Conservation (phyloP, 2,113 vertebrate genomes). For the Clarias magur region DNA sequence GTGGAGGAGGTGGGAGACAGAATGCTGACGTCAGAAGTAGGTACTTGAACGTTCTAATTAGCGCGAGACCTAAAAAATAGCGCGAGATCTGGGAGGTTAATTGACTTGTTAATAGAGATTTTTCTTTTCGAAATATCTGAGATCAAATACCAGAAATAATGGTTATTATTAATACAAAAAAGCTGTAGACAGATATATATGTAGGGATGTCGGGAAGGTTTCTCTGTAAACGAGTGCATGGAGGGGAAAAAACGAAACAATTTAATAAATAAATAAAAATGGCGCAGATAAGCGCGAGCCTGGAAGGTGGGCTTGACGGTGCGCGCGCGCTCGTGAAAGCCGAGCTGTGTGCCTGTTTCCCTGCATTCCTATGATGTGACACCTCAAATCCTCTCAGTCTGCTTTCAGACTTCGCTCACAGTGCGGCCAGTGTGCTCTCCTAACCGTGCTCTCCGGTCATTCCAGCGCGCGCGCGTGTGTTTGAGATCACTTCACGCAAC, state of each 20-base stretch:
- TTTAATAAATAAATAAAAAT: neutral
- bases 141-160: no score
- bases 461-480: neutral
- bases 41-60: neutral
- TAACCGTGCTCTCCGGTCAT: neutral
- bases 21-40: neutral
- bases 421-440: neutral
- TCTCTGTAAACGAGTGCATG: neutral
- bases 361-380: conserved; percentile 87
- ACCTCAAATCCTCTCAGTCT: conserved; percentile 47
- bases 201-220: neutral
- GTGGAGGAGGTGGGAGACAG: no score
- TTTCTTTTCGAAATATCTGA: no score
- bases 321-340: neutral
- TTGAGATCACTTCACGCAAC: neutral
- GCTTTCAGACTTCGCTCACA: conserved; percentile 62
- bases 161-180: neutral
- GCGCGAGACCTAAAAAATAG: neutral
- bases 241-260: neutral
- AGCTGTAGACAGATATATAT: neutral
- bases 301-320: conserved; percentile 14
- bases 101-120: neutral
- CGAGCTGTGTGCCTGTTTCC: conserved; percentile 22
- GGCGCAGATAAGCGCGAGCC: neutral
- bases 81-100: neutral